Percentiles rank a stretch among this genome's conserved stretches.
phyloP scores from a whole-genome alignment of 2,888 invertebrate genomes.

The Pseudococcus longispinus region DNA sequence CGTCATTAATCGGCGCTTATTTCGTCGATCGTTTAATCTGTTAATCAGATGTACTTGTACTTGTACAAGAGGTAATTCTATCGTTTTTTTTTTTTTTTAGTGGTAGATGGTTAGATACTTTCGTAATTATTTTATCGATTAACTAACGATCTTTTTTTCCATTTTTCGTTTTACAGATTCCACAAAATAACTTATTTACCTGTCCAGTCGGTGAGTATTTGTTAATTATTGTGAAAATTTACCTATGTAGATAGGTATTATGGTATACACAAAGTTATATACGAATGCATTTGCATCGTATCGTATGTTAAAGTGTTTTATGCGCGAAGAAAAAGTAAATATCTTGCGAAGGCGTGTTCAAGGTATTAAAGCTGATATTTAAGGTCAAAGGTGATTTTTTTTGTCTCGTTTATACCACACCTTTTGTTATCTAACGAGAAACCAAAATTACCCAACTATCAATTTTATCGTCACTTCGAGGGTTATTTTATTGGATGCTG shows the following conservation, averaged over 20 bases:
- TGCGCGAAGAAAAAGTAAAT: conserved; percentile 30
- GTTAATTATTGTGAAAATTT: conserved; percentile 5
- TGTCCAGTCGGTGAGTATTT: conserved; percentile 52
- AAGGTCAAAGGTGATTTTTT: conserved; percentile 23
- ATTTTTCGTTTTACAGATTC: conserved; percentile 46
- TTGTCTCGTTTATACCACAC: conserved; percentile 10
- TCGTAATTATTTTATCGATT: not conserved
- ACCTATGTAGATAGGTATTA: too few species aligned
- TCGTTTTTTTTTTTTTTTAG: conserved; percentile 10
- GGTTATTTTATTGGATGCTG: not conserved
- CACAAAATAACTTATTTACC: conserved; percentile 52
- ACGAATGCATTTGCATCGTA: conserved; percentile 1
- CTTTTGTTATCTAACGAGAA: conserved; percentile 5
- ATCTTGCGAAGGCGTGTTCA: conserved; percentile 15
- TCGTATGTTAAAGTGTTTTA: not conserved
- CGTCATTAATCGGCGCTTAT: not conserved
- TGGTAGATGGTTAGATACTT: too few species aligned
- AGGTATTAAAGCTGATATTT: conserved; percentile 23
- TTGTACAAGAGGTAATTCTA: not conserved
- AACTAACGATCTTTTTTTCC: not conserved
- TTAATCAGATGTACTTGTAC: not conserved
- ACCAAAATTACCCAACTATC: conserved; percentile 1
- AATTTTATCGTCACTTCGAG: not conserved
- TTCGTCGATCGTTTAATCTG: not conserved
- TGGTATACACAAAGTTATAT: not conserved